Evolutionary conservation across 1,140 invertebrate species (phyloP), one percentile per base, ranked within the genome.

Genomic region (Araneus ventricosus): DNA sequence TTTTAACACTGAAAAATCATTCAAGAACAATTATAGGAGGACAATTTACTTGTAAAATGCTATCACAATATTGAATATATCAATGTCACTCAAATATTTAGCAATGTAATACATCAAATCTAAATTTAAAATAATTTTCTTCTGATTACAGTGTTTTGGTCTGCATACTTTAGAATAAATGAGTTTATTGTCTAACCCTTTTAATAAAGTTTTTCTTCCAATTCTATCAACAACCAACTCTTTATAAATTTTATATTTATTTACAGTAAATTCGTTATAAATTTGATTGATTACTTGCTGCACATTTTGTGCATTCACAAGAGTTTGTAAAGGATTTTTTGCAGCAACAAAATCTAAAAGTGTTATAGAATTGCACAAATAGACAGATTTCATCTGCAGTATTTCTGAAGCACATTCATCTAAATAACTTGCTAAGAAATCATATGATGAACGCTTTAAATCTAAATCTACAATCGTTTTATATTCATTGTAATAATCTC

Each of bases 191-290:
- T 82, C 41, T n/a, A 82, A 22, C 1, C 2, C 0, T n/a, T 14
- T 52, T 41, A 52, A 82, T 45, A 87, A 37, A 37, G 37, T 34
- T 61, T 24, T 2, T 39, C 17, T 20, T 7, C 57, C 57, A 34
- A 87, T 63, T 61, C 34, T 6, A 6, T 10, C 24, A 22, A 24
- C 22, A 39, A 87, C 61, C 17, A 87, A 2, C 8, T 61, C 85
- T 24, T 27, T 8, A 45, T 87, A 87, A 37, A 61, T 61, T 39
- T 3, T 20, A 87, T 87, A 87, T 20, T 87, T 61, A 52, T 86
- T 59, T 2, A 10, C 20, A 20, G 27, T 37, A 22, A 61, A 10
- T 8, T 63, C 57, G 24, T 7, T 5, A 3, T 61, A 39, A 27
- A 61, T 45, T 37, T 10, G 8, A 37, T 61, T 14, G 1, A 87